Evolutionary conservation across 2,797 vertebrate genomes (phyloP).

Genomic region (Chloroceryle inda): DNA sequence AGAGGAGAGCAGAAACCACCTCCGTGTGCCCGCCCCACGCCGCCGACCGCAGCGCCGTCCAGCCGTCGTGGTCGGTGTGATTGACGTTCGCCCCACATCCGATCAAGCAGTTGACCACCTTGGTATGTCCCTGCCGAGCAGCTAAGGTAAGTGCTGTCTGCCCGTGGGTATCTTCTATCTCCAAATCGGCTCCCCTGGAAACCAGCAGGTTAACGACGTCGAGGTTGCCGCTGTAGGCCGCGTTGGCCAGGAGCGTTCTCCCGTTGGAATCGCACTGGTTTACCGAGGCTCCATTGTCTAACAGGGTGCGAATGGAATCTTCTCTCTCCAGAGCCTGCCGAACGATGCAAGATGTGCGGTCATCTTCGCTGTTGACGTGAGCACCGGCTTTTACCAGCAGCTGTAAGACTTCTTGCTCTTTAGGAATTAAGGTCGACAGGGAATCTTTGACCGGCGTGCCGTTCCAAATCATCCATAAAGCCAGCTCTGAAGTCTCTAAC

Average conservation of each 20-base stretch:
- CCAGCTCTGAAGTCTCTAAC: conserved; percentile 92
- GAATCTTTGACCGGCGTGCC: conserved; percentile 96
- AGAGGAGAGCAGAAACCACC: conserved; percentile 96
- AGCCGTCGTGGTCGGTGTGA: conserved; percentile 96
- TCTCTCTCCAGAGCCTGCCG: conserved; percentile 96
- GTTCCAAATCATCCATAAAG: conserved; percentile 99
- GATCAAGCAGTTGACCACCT: conserved; percentile 96
- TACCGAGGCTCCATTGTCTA: conserved; percentile 94
- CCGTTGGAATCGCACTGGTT: conserved; percentile 95
- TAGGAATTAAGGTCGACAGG: conserved; percentile 92
- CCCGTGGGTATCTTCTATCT: conserved; percentile 92
- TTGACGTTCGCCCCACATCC: conserved; percentile 95
- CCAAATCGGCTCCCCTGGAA: conserved; percentile 92
- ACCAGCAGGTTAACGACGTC: conserved; percentile 95
- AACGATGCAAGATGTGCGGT: conserved; percentile 92
- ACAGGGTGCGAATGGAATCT: conserved; percentile 93
- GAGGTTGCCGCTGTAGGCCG: conserved; percentile 94
- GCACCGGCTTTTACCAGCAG: conserved; percentile 97
- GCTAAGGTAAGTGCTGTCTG: conserved; percentile 96
- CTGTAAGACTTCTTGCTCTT: conserved; percentile 96
- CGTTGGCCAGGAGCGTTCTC: conserved; percentile 92
- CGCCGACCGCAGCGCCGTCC: conserved; percentile 95
- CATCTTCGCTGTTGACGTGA: conserved; percentile 94
- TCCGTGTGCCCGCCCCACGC: conserved; percentile 98
- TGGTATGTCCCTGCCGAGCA: conserved; percentile 96